A percentile compares a stretch with the other conserved stretches of the same genome.
phyloP scores from a whole-genome alignment of 2,113 vertebrate species.

The Formicarius rufipectus region DNA sequence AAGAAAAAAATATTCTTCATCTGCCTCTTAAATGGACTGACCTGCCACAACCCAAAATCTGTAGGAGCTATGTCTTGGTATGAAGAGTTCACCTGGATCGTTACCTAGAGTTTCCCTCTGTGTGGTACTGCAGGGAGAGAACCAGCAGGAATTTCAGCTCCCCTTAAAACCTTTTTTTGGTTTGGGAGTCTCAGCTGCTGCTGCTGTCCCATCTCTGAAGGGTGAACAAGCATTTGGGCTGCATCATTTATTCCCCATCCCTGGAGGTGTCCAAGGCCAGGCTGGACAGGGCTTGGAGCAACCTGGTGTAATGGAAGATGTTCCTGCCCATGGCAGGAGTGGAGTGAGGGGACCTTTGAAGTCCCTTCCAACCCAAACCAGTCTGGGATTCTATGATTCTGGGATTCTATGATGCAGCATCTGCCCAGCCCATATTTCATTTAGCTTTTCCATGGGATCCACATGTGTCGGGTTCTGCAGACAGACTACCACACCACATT shows the following conservation, averaged over 20 bases:
- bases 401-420: background rate
- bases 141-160: background rate
- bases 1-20: background rate
- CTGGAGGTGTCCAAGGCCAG: background rate
- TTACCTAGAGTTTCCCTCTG: background rate
- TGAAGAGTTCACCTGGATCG: background rate
- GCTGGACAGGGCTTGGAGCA: rapidly evolving
- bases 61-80: background rate
- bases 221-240: background rate
- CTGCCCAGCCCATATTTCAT: background rate
- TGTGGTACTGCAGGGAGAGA: background rate
- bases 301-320: background rate
- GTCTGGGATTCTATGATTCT: no score
- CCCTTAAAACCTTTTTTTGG: background rate
- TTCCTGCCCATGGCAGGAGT: background rate
- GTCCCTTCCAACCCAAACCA: background rate
- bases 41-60: background rate
- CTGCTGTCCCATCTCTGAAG: background rate
- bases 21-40: background rate
- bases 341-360: background rate
- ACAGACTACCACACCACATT: no score
- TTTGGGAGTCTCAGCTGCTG: background rate
- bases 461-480: no score
- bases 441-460: background rate
- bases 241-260: background rate